Conservation (phyloP, 2,888 invertebrate species). For the Hesperia comma region DNA sequence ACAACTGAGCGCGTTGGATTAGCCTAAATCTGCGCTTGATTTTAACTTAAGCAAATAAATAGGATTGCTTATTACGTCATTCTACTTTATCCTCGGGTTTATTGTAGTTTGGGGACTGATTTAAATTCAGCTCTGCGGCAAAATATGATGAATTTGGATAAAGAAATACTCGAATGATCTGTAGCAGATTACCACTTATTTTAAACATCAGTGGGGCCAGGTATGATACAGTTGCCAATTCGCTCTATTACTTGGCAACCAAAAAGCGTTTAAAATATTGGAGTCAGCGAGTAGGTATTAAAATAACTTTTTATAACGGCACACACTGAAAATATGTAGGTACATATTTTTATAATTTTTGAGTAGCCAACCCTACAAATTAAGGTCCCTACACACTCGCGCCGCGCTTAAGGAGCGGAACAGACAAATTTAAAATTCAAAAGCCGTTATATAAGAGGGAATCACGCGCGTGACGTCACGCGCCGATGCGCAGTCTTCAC, state of each 20-base stretch:
- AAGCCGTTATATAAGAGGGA: constrained; percentile 55
- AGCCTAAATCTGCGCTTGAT: neutral
- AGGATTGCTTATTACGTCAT: constrained; percentile 1
- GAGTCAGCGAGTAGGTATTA: no score
- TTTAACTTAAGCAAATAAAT: constrained; percentile 8
- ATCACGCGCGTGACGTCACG: constrained; percentile 58
- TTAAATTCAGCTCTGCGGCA: neutral
- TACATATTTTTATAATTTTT: neutral
- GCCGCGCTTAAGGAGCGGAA: constrained; percentile 20
- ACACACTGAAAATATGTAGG: neutral
- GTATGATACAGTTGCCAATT: no score
- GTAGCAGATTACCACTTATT: no score
- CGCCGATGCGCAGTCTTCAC: constrained; percentile 46
- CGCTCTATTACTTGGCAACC: no score
- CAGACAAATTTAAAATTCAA: constrained; percentile 32
- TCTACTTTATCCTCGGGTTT: neutral
- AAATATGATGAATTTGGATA: no score
- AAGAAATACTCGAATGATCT: no score
- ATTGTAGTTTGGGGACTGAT: neutral
- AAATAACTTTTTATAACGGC: no score
- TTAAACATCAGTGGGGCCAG: no score
- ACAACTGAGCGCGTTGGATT: neutral
- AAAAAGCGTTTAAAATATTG: no score
- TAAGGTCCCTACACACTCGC: constrained; percentile 17
- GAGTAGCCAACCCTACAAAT: neutral